A percentile compares a stretch with the other conserved stretches of the same genome.
phyloP scores from a whole-genome alignment of 2,888 invertebrate species.

The Cryptus viduatorius region DNA sequence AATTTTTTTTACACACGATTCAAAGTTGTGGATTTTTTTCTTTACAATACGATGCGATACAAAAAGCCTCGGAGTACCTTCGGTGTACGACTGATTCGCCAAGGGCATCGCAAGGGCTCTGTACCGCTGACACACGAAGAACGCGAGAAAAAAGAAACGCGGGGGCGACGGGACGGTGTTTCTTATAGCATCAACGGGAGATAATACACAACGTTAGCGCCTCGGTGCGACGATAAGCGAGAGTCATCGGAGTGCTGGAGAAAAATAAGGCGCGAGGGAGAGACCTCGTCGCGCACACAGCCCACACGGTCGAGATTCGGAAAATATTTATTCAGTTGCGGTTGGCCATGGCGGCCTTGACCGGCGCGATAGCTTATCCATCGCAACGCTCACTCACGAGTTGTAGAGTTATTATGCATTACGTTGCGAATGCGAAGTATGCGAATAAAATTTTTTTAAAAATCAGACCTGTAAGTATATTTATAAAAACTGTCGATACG shows the following conservation, averaged over 20 bases:
- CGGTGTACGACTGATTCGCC: constrained; percentile 9
- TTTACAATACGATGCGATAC: constrained; percentile 28
- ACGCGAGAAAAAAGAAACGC: background rate
- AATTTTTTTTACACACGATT: constrained; percentile 17
- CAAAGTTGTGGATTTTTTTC: constrained; percentile 39
- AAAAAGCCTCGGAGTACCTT: constrained; percentile 3
- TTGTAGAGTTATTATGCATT: constrained; percentile 34
- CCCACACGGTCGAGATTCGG: constrained; percentile 39
- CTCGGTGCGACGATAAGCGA: constrained; percentile 25
- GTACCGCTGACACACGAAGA: background rate
- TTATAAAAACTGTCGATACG: background rate
- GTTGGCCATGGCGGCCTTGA: constrained; percentile 64
- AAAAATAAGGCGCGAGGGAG: constrained; percentile 34
- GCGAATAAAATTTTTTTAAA: constrained; percentile 5
- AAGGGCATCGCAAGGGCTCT: constrained; percentile 5
- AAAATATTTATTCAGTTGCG: constrained; percentile 67
- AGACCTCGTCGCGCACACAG: background rate
- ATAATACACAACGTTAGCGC: constrained; percentile 20
- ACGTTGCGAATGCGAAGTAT: constrained; percentile 1
- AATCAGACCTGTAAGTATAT: background rate
- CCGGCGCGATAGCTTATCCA: constrained; percentile 61
- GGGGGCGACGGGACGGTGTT: constrained; percentile 3
- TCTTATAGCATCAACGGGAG: constrained; percentile 5
- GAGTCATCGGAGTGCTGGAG: constrained; percentile 13
- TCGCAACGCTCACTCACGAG: constrained; percentile 8